phyloP scores from a whole-genome alignment of 2,113 vertebrate species.

The Guaruba guarouba region DNA sequence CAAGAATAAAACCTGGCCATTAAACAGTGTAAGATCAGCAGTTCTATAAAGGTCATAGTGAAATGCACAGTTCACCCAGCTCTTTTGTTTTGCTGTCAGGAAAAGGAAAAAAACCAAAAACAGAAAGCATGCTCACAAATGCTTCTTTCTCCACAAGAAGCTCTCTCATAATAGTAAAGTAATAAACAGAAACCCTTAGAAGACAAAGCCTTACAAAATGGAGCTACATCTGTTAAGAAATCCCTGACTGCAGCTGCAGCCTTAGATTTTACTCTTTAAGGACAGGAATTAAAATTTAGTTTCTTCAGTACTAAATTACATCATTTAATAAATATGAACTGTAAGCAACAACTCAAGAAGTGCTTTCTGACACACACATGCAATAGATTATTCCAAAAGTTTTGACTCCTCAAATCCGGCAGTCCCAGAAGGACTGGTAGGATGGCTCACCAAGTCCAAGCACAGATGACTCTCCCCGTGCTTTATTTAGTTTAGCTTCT shows the following conservation, averaged over 20 bases:
- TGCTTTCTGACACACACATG: background rate
- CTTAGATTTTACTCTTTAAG: background rate
- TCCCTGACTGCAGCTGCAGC: rapidly evolving
- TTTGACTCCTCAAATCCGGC: rapidly evolving
- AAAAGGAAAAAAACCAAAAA: background rate
- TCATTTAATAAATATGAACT: background rate
- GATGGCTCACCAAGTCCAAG: background rate
- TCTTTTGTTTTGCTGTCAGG: background rate
- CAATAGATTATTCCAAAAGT: background rate
- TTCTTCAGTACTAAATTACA: background rate
- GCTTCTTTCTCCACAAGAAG: background rate
- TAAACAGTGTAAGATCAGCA: background rate
- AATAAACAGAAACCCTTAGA: background rate
- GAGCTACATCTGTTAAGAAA: background rate
- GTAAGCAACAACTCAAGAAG: background rate
- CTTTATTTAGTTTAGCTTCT: background rate
- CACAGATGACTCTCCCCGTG: background rate
- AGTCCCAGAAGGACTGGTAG: background rate
- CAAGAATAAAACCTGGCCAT: background rate
- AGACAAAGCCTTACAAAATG: background rate
- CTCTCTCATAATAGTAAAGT: background rate
- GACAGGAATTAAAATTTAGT: background rate
- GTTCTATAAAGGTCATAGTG: background rate
- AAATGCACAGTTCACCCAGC: background rate
- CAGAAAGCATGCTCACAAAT: background rate